Evolutionary conservation across 2,113 vertebrate genomes (phyloP).

Genomic region (Promerops cafer): DNA sequence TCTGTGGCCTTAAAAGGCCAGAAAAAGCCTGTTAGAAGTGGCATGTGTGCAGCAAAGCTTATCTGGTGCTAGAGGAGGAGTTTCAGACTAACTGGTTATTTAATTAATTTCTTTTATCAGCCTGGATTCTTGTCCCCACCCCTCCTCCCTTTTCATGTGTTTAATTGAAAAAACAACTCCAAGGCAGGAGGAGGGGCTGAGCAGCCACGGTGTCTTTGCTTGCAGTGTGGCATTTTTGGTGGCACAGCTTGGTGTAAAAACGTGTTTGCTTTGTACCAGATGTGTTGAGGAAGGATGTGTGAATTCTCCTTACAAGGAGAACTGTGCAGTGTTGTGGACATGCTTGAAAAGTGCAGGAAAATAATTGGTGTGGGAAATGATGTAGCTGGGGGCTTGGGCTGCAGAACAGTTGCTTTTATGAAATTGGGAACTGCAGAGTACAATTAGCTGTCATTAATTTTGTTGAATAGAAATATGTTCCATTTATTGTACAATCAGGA

Average conservation of each 20-base stretch:
- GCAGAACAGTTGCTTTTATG: slow-evolving; percentile 63
- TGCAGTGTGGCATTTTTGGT: neutral
- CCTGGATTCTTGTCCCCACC: neutral
- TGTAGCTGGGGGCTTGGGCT: slow-evolving; percentile 51
- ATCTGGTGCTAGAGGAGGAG: neutral
- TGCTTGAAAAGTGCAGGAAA: slow-evolving; percentile 13
- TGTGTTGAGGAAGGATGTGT: neutral
- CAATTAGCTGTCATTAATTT: slow-evolving; percentile 81
- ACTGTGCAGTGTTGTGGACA: neutral
- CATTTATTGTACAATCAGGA: slow-evolving; percentile 77
- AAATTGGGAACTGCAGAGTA: slow-evolving; percentile 63
- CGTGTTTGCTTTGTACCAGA: neutral
- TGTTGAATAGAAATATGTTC: slow-evolving; percentile 77
- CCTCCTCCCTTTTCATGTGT: neutral
- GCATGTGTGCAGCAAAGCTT: neutral
- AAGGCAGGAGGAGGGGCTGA: neutral
- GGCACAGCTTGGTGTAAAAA: accelerated
- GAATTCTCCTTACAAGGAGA: neutral
- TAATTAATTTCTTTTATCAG: neutral
- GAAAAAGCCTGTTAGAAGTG: neutral
- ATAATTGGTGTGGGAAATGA: slow-evolving; percentile 64
- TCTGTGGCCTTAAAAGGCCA: neutral
- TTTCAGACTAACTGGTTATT: neutral
- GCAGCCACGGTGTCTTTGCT: neutral
- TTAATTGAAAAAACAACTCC: neutral